Evolutionary conservation across 2,113 vertebrate genomes (phyloP).

Genomic region (Dendropsophus ebraccatus): DNA sequence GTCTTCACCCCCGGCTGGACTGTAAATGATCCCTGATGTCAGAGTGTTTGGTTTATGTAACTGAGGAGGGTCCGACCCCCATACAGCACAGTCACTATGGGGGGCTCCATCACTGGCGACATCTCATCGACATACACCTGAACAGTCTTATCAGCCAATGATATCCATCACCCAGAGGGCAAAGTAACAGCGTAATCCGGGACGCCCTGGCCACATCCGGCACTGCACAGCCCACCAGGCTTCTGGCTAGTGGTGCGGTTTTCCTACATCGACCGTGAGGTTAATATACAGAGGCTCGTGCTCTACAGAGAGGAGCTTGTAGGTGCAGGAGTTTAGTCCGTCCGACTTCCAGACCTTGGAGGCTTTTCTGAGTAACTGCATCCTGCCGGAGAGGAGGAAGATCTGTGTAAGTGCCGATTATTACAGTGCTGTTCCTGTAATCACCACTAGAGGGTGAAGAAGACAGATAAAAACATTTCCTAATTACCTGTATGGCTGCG

Average conservation of each 20-base stretch:
- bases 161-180: no score
- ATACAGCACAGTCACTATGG: background rate
- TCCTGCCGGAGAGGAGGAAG: conserved; percentile 73
- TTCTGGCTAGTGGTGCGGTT: background rate
- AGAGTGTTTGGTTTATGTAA: background rate
- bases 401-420: background rate
- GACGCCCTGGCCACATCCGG: background rate
- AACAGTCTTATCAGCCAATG: background rate
- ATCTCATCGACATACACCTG: background rate
- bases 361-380: conserved; percentile 84
- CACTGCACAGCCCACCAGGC: background rate
- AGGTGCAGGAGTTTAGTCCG: conserved; percentile 87
- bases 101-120: background rate
- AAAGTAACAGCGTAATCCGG: background rate
- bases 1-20: background rate
- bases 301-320: conserved; percentile 81
- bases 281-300: conserved; percentile 85
- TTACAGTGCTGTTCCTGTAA: background rate
- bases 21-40: background rate
- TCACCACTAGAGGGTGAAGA: background rate
- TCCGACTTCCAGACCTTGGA: conserved; percentile 83
- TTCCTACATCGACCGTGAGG: conserved; percentile 85
- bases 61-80: background rate
- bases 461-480: no score
- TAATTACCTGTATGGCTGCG: no score